Evolutionary conservation across 2,113 vertebrate species (phyloP), one percentile per base, ranked within the genome.

Genomic region (Dipodomys ordii): DNA sequence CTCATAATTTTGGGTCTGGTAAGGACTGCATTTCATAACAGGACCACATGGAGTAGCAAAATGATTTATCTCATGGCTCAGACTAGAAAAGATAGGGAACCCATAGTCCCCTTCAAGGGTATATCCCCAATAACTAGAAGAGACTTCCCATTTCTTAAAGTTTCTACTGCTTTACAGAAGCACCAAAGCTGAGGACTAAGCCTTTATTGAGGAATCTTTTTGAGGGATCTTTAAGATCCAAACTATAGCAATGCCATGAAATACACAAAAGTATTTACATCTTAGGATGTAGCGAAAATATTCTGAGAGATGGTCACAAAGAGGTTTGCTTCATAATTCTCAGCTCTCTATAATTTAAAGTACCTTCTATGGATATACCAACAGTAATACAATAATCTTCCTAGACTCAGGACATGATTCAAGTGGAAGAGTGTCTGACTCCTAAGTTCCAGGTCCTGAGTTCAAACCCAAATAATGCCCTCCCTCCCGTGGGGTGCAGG

Each of bases 241-340:
- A 69, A 27, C 20, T 77, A 69, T 13, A 46, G 49, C 67, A 8
- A 39, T 73, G 13, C 92, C 76, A 64, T 68, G 22, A 85, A 71
- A 88, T 60, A 39, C 57, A 30, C 80, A 53, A 72, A 86, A 83
- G 1, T 71, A 46, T 94, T 95, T 86, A 44, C 72, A 57, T 91
- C 57, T 57, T 87, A 28, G 49, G 23, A 9, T 81, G 71, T 73
- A 80, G 83, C 77, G 10, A 7, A 30, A 32, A 23, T 28, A 78
- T 88, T 74, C 49, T 85, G 30, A 65, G 23, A 92, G 30, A 28
- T 69, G 11, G 9, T 53, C 74, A 57, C 7, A 79, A 13, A 46
- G 13, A 16, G 78, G 16, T 88, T 68, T 91, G 27, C 65, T 74
- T 87, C 87, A 53, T 88, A 68, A 76, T 82, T n/a, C 6, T 73